Conservation (phyloP, 2,797 vertebrate genomes). For the Sebastes ruberrimus region DNA sequence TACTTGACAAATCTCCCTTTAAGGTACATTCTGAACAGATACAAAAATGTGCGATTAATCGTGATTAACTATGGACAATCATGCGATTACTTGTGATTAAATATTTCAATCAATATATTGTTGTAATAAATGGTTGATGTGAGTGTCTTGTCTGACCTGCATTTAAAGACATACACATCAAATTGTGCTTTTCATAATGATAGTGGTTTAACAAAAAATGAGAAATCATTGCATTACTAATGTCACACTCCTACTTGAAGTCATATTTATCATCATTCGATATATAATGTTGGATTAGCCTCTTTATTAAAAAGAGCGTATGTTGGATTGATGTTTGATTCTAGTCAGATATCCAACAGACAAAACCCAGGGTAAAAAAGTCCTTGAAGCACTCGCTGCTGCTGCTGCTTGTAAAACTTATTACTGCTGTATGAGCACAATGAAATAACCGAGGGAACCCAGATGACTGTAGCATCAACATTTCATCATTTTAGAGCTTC, state of each 20-base stretch:
- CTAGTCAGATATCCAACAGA: background rate
- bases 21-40: too few relatives aligned
- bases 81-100: too few relatives aligned
- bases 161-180: too few relatives aligned
- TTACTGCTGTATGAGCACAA: background rate
- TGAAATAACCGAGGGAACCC: background rate
- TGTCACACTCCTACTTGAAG: background rate
- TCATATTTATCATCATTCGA: background rate
- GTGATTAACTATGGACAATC: too few relatives aligned
- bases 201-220: too few relatives aligned
- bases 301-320: background rate
- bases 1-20: too few relatives aligned
- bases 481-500: background rate
- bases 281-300: background rate
- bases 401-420: background rate
- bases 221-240: too few relatives aligned
- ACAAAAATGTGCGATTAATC: too few relatives aligned
- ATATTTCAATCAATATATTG: too few relatives aligned
- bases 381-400: background rate
- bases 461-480: background rate
- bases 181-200: too few relatives aligned
- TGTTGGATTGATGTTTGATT: background rate
- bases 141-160: too few relatives aligned
- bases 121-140: too few relatives aligned
- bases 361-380: background rate